Conservation (phyloP, 2,888 invertebrate genomes). For the Minunthozetes semirufus region DNA sequence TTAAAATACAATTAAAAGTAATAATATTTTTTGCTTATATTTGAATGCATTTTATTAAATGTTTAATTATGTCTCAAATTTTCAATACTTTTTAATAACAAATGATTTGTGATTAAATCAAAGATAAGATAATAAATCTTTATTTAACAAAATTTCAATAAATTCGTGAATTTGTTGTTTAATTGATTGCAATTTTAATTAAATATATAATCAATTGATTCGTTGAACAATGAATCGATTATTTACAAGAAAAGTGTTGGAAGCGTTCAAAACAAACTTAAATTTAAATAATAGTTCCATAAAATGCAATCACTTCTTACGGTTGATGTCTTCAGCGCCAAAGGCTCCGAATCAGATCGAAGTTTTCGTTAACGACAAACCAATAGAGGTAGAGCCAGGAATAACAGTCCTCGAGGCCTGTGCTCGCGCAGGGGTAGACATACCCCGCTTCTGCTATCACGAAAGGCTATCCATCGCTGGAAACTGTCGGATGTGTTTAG, state of each 20-base stretch:
- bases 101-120: no score
- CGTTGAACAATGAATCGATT: background rate
- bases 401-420: conserved; percentile 97
- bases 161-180: no score
- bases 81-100: no score
- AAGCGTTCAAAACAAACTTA: background rate
- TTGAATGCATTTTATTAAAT: no score
- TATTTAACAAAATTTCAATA: no score
- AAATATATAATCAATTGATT: no score
- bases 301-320: background rate
- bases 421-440: conserved; percentile 89
- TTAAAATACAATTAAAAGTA: no score
- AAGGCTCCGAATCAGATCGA: conserved; percentile 66
- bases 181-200: no score
- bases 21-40: no score
- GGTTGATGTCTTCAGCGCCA: background rate
- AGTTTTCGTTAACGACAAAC: conserved; percentile 94
- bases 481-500: conserved; percentile 93
- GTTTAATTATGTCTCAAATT: no score
- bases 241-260: background rate
- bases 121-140: no score
- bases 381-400: conserved; percentile 86
- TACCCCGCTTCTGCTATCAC: conserved; percentile 98
- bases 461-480: conserved; percentile 96
- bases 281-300: background rate